A percentile compares a stretch with the other conserved stretches of the same genome.
These are phyloP conservation scores for Drosophila monieri DNA, from an alignment of 2,888 invertebrate genomes.

Conservation along the genomic window DNA sequence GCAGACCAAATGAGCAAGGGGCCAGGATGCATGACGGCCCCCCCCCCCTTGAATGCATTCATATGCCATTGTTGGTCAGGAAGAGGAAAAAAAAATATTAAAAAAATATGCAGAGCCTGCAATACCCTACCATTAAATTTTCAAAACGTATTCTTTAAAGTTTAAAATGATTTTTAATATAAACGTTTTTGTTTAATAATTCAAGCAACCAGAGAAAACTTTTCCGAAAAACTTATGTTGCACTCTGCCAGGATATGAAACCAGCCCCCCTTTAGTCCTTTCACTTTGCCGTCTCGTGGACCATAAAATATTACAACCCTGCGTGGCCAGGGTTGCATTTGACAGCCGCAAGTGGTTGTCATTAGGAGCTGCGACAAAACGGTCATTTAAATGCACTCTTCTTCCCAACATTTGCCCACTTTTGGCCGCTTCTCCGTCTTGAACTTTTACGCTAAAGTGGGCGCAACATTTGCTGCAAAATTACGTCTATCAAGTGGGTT, in stretches of 20 bases:
- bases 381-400: conserved; percentile 74
- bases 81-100: conserved; percentile 14
- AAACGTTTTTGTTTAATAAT: background rate
- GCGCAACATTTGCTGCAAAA: conserved; percentile 52
- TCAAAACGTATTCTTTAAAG: background rate
- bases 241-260: background rate
- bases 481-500: conserved; percentile 75
- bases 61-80: conserved; percentile 69
- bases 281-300: background rate
- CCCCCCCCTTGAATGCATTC: conserved; percentile 60
- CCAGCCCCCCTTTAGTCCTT: background rate
- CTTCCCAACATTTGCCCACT: conserved; percentile 23
- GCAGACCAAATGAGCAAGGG: conserved; percentile 35
- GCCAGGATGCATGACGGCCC: conserved; percentile 33
- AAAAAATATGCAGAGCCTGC: conserved; percentile 6
- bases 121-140: background rate
- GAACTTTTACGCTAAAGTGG: conserved; percentile 20
- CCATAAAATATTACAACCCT: conserved; percentile 74
- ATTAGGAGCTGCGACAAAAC: conserved; percentile 69
- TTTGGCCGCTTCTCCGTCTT: conserved; percentile 10
- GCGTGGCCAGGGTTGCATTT: conserved; percentile 71
- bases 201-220: background rate
- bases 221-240: background rate
- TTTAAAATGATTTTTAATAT: background rate
- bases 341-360: conserved; percentile 80